A percentile compares a stretch with the other conserved stretches of the same genome.
Conservation (phyloP, 2,113 vertebrate species). For the Leptobrachium ailaonicum region DNA sequence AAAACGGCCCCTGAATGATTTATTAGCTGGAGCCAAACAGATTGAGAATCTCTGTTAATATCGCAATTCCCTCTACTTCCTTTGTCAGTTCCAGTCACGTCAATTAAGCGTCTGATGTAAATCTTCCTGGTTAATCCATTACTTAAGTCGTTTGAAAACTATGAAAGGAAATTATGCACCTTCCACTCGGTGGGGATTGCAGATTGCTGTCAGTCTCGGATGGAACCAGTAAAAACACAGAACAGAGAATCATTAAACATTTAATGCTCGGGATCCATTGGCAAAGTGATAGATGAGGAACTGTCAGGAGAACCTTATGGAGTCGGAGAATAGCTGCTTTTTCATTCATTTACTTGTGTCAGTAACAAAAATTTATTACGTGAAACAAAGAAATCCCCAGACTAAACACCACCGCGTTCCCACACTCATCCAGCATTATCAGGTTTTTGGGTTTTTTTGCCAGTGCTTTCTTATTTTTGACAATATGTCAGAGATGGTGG, state of each 20-base stretch:
- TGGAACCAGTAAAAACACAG: conserved; percentile 41
- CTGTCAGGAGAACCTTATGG: conserved; percentile 25
- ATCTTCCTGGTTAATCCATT: conserved; percentile 45
- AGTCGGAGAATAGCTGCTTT: background rate
- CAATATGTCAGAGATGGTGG: conserved; percentile 13
- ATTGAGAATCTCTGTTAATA: conserved; percentile 7
- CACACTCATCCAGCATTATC: background rate
- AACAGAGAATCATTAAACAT: conserved; percentile 48
- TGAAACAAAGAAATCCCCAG: conserved; percentile 18
- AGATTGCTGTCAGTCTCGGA: conserved; percentile 36
- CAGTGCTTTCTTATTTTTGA: background rate
- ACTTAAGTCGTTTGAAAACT: conserved; percentile 41
- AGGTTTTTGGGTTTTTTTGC: background rate
- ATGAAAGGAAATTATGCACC: conserved; percentile 37
- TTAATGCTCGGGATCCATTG: conserved; percentile 41
- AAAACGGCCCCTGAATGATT: conserved; percentile 16
- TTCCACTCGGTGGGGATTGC: conserved; percentile 26
- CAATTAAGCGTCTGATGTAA: conserved; percentile 43
- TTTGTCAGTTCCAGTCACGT: conserved; percentile 37
- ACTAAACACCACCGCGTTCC: conserved; percentile 23
- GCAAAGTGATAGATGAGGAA: conserved; percentile 36
- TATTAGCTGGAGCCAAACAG: background rate
- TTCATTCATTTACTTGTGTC: conserved; percentile 41
- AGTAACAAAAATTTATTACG: conserved; percentile 39
- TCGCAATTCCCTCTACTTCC: conserved; percentile 11